Evolutionary conservation across 2,797 vertebrate species (phyloP).

Genomic region (Ispidina picta): DNA sequence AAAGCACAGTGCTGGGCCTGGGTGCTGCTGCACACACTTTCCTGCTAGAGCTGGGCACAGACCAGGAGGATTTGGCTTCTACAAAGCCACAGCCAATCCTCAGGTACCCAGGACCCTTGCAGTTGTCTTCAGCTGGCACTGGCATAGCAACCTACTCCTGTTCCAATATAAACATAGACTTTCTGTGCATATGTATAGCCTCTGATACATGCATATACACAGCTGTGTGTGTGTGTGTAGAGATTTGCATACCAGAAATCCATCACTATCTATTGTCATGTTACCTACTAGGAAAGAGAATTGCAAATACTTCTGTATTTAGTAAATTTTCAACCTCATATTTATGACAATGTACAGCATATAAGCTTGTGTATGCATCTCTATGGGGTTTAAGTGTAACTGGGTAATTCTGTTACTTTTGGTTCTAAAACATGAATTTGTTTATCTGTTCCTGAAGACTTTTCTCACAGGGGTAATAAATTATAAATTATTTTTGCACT

Average conservation of each 20-base stretch:
- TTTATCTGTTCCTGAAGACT: constrained; percentile 46
- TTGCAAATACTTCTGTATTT: constrained; percentile 40
- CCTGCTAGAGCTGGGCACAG: background rate
- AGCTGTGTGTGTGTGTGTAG: background rate
- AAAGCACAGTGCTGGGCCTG: too few species aligned
- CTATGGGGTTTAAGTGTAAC: background rate
- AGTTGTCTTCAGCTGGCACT: background rate
- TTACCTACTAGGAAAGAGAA: constrained; percentile 9
- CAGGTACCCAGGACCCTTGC: background rate
- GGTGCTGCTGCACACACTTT: too few species aligned
- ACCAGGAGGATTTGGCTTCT: background rate
- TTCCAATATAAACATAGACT: background rate
- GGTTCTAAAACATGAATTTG: constrained; percentile 25
- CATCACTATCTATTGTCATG: background rate
- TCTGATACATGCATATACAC: background rate
- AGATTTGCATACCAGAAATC: background rate
- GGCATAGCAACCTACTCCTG: background rate
- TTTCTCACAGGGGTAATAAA: constrained; percentile 62
- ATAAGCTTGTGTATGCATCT: background rate
- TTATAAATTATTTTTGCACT: constrained; percentile 62
- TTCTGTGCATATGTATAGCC: background rate
- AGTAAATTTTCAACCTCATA: constrained; percentile 17
- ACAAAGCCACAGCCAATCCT: background rate
- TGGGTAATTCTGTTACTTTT: constrained; percentile 25
- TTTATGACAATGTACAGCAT: constrained; percentile 28